These are phyloP conservation scores for Drosophila hydei DNA, from an alignment of 1,140 invertebrate genomes.

Conservation along the genomic window DNA sequence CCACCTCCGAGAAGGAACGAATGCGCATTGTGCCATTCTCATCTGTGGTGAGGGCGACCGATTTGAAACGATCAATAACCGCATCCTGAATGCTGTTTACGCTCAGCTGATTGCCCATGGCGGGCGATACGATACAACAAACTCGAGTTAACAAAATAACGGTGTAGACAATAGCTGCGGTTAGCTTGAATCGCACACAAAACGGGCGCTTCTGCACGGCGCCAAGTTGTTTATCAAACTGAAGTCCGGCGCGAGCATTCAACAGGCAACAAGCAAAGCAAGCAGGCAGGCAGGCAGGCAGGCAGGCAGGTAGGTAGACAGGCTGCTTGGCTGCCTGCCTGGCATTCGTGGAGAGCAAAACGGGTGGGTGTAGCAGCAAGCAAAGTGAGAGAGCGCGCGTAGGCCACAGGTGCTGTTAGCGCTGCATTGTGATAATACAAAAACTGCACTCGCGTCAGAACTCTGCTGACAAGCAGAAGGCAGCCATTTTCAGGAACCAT, in stretches of 20 bases:
- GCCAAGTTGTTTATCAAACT: conserved; percentile 79
- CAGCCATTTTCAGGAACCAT: conserved; percentile 39
- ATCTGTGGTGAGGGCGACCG: conserved; percentile 74
- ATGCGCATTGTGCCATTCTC: conserved; percentile 77
- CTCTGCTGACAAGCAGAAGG: conserved; percentile 9
- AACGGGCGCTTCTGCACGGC: conserved; percentile 63
- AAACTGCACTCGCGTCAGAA: conserved; percentile 17
- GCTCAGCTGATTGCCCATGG: conserved; percentile 77
- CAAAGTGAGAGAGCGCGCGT: conserved; percentile 2
- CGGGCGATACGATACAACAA: conserved; percentile 1
- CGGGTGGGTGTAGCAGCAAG: neutral
- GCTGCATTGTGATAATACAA: conserved; percentile 4
- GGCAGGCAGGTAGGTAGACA: neutral
- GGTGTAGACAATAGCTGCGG: conserved; percentile 10
- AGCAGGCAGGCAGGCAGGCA: conserved; percentile 5
- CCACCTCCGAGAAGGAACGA: conserved; percentile 76
- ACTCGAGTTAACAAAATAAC: conserved; percentile 21
- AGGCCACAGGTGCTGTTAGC: conserved; percentile 27
- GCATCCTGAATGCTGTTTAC: conserved; percentile 76
- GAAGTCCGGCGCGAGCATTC: conserved; percentile 58
- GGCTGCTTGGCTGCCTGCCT: neutral
- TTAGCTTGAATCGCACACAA: conserved; percentile 23
- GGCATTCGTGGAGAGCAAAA: neutral
- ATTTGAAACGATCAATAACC: conserved; percentile 79
- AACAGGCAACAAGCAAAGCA: conserved; percentile 61